Conservation (phyloP, 2,113 vertebrate genomes). For the Coryphaenoides rupestris region DNA sequence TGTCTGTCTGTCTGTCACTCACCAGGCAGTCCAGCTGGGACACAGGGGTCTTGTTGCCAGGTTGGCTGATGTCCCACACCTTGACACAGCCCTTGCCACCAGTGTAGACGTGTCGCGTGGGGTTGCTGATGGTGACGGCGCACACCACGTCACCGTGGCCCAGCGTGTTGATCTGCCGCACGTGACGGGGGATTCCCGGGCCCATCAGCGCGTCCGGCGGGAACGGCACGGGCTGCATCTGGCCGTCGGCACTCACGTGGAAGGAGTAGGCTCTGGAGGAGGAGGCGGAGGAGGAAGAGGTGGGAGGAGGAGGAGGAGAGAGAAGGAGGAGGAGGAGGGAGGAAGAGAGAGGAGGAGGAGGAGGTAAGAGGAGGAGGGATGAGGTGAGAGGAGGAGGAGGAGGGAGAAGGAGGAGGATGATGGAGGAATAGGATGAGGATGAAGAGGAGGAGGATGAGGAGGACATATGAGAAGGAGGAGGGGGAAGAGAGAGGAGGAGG, state of each 20-base stretch:
- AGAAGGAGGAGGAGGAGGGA: not conserved
- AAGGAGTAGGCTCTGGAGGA: slow-evolving; percentile 88
- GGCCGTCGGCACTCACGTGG: slow-evolving; percentile 91
- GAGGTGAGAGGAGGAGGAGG: not conserved
- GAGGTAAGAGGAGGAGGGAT: not conserved
- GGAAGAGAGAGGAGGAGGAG: too few relatives aligned
- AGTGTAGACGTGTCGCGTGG: slow-evolving; percentile 92
- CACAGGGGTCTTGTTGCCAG: slow-evolving; percentile 93
- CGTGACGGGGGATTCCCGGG: slow-evolving; percentile 89
- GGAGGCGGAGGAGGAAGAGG: not conserved
- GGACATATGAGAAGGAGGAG: too few relatives aligned
- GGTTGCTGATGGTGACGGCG: slow-evolving; percentile 96
- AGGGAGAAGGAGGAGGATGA: not conserved
- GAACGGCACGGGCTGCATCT: slow-evolving; percentile 97
- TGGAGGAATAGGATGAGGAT: too few relatives aligned
- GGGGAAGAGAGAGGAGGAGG: too few relatives aligned
- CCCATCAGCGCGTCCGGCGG: slow-evolving; percentile 92
- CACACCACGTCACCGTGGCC: slow-evolving; percentile 94
- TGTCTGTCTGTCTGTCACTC: slow-evolving; percentile 40
- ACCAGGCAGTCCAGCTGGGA: slow-evolving; percentile 96
- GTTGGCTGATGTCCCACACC: slow-evolving; percentile 98
- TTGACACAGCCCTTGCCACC: slow-evolving; percentile 96
- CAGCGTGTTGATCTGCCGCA: slow-evolving; percentile 93
- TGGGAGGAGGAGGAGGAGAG: not conserved
- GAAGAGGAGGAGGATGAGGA: not conserved